A percentile compares a stretch with the other conserved stretches of the same genome.
Evolutionary conservation across 2,888 invertebrate genomes (phyloP).

Genomic region (Lymantria monacha): DNA sequence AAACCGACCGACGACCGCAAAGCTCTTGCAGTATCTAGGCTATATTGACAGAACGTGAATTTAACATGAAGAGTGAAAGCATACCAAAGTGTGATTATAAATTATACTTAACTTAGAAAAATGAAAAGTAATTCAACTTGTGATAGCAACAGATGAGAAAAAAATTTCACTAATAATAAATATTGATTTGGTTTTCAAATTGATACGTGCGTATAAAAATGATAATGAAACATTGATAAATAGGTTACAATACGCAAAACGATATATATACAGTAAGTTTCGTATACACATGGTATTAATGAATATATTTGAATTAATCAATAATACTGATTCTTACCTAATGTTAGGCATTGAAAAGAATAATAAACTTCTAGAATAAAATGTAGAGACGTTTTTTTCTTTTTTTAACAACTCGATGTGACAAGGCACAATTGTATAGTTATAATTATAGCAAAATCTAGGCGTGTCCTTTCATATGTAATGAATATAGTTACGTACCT

Average conservation of each 20-base stretch:
- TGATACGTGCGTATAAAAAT: not conserved
- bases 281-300: constrained; percentile 37
- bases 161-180: too few species aligned
- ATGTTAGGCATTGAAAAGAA: not conserved
- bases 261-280: constrained; percentile 7
- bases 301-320: constrained; percentile 40
- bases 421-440: constrained; percentile 44
- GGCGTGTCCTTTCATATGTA: constrained; percentile 57
- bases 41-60: constrained; percentile 29
- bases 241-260: not conserved
- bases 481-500: constrained; percentile 38
- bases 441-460: constrained; percentile 61
- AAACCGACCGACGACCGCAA: constrained; percentile 61
- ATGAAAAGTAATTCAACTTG: too few species aligned
- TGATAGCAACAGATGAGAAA: too few species aligned
- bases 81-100: too few species aligned
- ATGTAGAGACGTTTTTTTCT: constrained; percentile 23
- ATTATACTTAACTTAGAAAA: too few species aligned
- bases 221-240: not conserved
- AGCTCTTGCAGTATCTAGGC: constrained; percentile 39
- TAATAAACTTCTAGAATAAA: not conserved
- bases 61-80: too few species aligned
- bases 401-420: too few species aligned
- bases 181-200: constrained; percentile 8
- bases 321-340: not conserved